Evolutionary conservation across 2,113 vertebrate species (phyloP).

Genomic region (Arothron firmamentum): DNA sequence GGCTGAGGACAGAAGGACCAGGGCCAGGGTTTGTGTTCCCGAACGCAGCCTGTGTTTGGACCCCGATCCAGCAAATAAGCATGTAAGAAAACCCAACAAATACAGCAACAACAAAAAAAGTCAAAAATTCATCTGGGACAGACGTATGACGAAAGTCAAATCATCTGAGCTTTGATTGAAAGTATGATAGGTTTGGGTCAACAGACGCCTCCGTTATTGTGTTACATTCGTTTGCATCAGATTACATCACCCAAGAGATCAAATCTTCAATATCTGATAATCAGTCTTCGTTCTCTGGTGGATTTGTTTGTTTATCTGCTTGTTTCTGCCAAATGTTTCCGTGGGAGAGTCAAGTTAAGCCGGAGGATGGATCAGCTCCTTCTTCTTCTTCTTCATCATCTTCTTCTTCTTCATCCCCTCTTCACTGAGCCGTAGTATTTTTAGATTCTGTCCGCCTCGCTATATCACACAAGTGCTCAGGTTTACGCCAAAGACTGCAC

Average conservation of each 20-base stretch:
- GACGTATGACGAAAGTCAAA: no score
- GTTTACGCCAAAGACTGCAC: conserved; percentile 43
- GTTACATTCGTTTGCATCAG: conserved; percentile 30
- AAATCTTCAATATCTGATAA: conserved; percentile 43
- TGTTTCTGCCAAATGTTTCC: conserved; percentile 38
- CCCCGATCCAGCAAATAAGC: no score
- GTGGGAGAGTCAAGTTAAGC: conserved; percentile 36
- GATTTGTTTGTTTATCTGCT: conserved; percentile 50
- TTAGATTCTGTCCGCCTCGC: conserved; percentile 61
- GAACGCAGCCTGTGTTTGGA: no score
- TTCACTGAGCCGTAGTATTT: conserved; percentile 62
- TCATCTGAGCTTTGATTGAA: no score
- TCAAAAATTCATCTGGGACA: no score
- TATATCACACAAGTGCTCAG: conserved; percentile 54
- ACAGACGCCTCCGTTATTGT: no score
- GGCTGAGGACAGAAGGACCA: conserved; percentile 14
- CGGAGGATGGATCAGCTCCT: conserved; percentile 33
- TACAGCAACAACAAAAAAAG: no score
- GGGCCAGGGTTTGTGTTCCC: no score
- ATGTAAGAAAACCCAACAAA: no score
- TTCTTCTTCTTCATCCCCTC: conserved; percentile 36
- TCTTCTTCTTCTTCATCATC: conserved; percentile 32
- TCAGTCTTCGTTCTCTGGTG: conserved; percentile 44
- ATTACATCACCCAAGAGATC: conserved; percentile 36
- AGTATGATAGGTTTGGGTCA: no score